These are phyloP conservation scores for Sphyrna mokarran DNA, from an alignment of 2,113 vertebrate species.

Conservation along the genomic window DNA sequence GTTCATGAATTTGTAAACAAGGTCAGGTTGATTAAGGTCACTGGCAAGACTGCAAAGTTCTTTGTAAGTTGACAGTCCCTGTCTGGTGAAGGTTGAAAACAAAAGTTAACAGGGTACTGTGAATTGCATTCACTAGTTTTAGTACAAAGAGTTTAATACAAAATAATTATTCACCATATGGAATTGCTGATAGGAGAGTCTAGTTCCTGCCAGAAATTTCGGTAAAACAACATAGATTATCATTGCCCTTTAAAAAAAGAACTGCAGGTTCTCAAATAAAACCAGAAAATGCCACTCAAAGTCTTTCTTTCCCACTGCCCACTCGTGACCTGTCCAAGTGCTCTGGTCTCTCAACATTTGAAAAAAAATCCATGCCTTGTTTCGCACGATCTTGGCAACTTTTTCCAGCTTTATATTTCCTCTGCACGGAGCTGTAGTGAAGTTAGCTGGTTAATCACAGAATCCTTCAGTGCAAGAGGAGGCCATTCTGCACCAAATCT, in stretches of 20 bases:
- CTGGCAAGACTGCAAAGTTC: slow-evolving; percentile 95
- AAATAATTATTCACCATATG: neutral
- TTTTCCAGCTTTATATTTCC: neutral
- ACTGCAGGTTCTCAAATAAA: neutral
- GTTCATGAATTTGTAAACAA: slow-evolving; percentile 99
- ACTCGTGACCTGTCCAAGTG: neutral
- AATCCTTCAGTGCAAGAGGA: too few relatives aligned
- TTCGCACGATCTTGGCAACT: neutral
- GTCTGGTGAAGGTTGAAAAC: slow-evolving; percentile 57
- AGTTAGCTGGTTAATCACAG: neutral
- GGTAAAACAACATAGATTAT: too few relatives aligned
- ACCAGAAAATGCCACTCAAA: neutral
- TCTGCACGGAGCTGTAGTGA: neutral
- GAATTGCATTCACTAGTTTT: neutral
- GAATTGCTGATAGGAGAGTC: slow-evolving; percentile 36
- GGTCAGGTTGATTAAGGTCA: slow-evolving; percentile 93
- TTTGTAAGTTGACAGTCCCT: slow-evolving; percentile 90
- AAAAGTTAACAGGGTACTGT: neutral
- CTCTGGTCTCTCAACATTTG: neutral
- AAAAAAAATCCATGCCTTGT: neutral
- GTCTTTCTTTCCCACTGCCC: neutral
- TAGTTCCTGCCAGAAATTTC: neutral
- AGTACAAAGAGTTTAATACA: neutral
- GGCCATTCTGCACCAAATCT: too few relatives aligned
- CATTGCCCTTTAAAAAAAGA: neutral